phyloP scores from a whole-genome alignment of 2,797 vertebrate species.

The Tarsius wallacei region DNA sequence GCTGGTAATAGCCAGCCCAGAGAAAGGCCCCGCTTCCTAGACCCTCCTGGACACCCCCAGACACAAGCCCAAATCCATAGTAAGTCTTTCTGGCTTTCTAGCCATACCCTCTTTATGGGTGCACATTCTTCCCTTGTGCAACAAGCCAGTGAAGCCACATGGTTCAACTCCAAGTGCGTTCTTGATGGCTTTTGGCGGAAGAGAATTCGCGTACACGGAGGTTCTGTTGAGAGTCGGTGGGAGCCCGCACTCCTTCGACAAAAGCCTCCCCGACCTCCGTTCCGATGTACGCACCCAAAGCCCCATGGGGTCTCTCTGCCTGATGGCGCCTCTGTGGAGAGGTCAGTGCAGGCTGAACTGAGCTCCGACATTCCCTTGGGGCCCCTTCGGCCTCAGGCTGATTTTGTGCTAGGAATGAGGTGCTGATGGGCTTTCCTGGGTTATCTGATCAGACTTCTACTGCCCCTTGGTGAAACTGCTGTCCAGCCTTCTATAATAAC shows the following conservation, averaged over 20 bases:
- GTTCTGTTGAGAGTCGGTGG: background rate
- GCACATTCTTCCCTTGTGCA: background rate
- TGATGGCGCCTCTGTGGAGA: background rate
- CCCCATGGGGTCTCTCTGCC: background rate
- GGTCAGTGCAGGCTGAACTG: background rate
- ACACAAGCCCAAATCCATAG: background rate
- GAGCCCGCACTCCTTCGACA: background rate
- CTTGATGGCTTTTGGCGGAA: background rate
- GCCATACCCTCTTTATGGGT: too few relatives aligned
- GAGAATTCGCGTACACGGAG: background rate
- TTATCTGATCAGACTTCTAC: background rate
- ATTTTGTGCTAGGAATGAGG: background rate
- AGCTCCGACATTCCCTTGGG: background rate
- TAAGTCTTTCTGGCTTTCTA: background rate
- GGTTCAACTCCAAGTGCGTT: background rate
- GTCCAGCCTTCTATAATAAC: background rate
- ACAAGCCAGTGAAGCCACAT: background rate
- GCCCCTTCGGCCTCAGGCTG: background rate
- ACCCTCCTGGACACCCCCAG: background rate
- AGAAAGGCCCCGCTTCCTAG: background rate
- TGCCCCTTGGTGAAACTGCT: background rate
- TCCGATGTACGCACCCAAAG: too few relatives aligned
- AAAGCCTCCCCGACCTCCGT: background rate
- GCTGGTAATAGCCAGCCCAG: background rate
- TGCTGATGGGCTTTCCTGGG: background rate